Conservation (phyloP, 2,113 vertebrate species). For the Chionis minor region DNA sequence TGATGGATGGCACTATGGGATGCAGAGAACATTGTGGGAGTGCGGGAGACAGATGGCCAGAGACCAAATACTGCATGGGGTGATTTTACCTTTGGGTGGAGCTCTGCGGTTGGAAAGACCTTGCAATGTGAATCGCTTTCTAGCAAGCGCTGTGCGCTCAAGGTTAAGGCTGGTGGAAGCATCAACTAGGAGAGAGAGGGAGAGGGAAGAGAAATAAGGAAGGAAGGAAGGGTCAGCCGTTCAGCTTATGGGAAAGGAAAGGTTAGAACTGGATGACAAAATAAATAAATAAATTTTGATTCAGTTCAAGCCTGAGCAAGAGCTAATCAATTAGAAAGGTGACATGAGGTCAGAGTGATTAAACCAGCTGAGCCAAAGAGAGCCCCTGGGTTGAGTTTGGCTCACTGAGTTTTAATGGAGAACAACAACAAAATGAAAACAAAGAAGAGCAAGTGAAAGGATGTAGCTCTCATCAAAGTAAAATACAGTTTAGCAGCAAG, state of each 20-base stretch:
- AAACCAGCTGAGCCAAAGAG: conserved; percentile 50
- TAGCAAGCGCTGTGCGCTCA: conserved; percentile 83
- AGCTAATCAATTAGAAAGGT: conserved; percentile 43
- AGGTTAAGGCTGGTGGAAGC: conserved; percentile 80
- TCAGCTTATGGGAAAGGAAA: conserved; percentile 49
- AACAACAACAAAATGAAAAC: not conserved
- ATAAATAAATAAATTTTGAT: conserved; percentile 24
- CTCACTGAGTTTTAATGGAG: conserved; percentile 26
- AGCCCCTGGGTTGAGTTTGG: conserved; percentile 17
- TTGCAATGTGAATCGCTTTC: conserved; percentile 90
- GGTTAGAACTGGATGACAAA: conserved; percentile 33
- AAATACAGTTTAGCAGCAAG: conserved; percentile 33
- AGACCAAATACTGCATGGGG: conserved; percentile 36
- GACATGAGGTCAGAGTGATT: not conserved
- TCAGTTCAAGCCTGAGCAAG: conserved; percentile 39
- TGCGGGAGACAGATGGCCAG: conserved; percentile 48
- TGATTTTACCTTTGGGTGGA: conserved; percentile 86
- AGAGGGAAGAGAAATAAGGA: conserved; percentile 69
- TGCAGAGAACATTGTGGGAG: conserved; percentile 33
- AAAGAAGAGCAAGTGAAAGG: not conserved
- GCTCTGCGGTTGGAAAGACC: conserved; percentile 89
- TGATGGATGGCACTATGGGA: conserved; percentile 53
- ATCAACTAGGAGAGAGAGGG: conserved; percentile 81
- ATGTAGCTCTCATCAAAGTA: conserved; percentile 18
- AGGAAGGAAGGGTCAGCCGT: conserved; percentile 69